Base-by-base conservation (phyloP, 1,140 invertebrate genomes). In the Heterodera schachtii region DNA sequence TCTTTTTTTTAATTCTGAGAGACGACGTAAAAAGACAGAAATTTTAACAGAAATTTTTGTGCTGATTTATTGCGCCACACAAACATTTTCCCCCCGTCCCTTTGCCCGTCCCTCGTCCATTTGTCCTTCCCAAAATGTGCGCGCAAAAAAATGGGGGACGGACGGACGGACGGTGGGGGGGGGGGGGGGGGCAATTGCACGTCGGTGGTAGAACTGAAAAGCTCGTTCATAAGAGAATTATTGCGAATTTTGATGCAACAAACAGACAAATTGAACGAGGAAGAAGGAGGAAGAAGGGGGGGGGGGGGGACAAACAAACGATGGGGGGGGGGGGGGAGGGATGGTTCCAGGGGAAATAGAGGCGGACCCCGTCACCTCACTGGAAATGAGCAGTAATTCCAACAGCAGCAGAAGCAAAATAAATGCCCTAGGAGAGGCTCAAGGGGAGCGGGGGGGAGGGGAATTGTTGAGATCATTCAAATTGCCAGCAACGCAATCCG, bases 211-310 rank as follows among this genome's bases (percentile, higher is more conserved):
- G 44, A 46, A 71, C 31, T 43, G 69, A 71, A 71, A 41, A 71
- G 57, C 57, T 60, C 69, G 69, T 43, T n/a, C 57, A 60, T 60
- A 16, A 19, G 69, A 41, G 69, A 71, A 71, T 71, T 71, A 71
- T 71, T 71, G 69, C 69, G 69, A 71, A 71, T 46, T 71, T 71
- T 71, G 69, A 71, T 46, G 69, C 69, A 71, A 71, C 44, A 71
- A 71, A 71, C 69, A 71, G 44, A 46, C 69, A 71, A 71, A 43
- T 71, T 71, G 67, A 9, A 43, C 8, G n/a, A 21, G 67, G 67
- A 31, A n/a, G 57, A 16, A 7, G 57, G 57, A 16, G 57, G 57
- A 16, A 16, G 57, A 16, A 9, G 57, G 13, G 0, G 9, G 57
- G 57, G 1, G 16, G 0, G 57, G 57, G 49, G 49, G 6, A 52